Evolutionary conservation across 2,888 invertebrate genomes (phyloP), one percentile per base, ranked within the genome.

Genomic region (Clistopyga incitator): DNA sequence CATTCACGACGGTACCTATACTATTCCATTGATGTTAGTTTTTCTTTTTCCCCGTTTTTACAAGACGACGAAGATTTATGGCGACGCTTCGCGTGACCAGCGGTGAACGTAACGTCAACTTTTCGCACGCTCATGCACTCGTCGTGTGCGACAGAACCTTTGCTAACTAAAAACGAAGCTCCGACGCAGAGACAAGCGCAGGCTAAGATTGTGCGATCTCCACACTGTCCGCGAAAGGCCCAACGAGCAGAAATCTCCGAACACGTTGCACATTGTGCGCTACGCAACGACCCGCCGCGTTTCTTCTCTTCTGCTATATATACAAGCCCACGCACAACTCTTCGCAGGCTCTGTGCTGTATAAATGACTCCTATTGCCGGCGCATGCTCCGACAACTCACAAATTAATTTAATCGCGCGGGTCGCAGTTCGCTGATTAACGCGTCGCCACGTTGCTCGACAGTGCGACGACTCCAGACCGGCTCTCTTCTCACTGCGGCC

Each of bases 341-440:
- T 61, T 38, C 47, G 47, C 65, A 15, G 13, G 20, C 45, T 67
- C 23, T 47, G 59, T 18, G 34, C 52, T 34, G 10, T 15, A 34
- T 38, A 52, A 52, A 54, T 29, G 47, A 45, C 67, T 34, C 38
- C n/a, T 38, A 75, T 50, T 42, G 59, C 20, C 42, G 42, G 76
- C 71, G 70, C 76, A 76, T 76, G 76, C 52, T 68, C 65, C 42
- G 47, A 34, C 29, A 65, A 64, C 34, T 47, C 74, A 68, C 70
- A 67, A 85, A 79, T 75, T 81, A 77, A 81, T 85, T 84, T 81
- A 71, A 85, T 81, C 76, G 77, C 34, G 61, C 67, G 74, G 82
- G 72, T 77, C 84, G 78, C 84, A 84, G 78, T 85, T 84, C 71
- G 84, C 56, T 84, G 81, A 85, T 81, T 70, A 84, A 77, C 81